These are phyloP conservation scores for Nycteola revayana DNA, from an alignment of 2,888 invertebrate species.

Conservation along the genomic window DNA sequence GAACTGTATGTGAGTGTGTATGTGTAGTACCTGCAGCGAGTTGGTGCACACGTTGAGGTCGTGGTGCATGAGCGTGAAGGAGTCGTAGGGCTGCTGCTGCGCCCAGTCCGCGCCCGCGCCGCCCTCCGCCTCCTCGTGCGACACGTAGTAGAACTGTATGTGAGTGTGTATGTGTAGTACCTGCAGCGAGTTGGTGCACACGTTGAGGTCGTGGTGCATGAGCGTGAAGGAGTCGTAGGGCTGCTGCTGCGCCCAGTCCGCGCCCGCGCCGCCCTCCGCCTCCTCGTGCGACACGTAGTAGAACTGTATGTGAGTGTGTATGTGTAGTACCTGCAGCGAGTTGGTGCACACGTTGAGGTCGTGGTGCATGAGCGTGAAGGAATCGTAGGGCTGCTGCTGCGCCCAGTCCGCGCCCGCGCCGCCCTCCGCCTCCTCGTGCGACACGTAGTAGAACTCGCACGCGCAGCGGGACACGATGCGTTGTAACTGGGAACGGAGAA, in stretches of 20 bases:
- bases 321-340: constrained; percentile 85
- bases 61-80: constrained; percentile 98
- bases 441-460: constrained; percentile 98
- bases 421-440: constrained; percentile 91
- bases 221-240: constrained; percentile 98
- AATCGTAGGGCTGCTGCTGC: constrained; percentile 93
- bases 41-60: constrained; percentile 99
- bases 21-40: constrained; percentile 85
- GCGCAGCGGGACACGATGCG: constrained; percentile 98
- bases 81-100: constrained; percentile 93
- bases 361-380: constrained; percentile 98
- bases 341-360: constrained; percentile 99
- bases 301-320: constrained; percentile 80
- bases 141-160: constrained; percentile 97
- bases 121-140: constrained; percentile 91
- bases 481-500: too few relatives aligned
- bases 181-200: constrained; percentile 96
- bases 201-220: constrained; percentile 98
- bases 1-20: constrained; percentile 80
- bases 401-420: constrained; percentile 85
- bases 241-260: constrained; percentile 88
- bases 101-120: constrained; percentile 85
- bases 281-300: constrained; percentile 98
- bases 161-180: constrained; percentile 47
- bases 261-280: constrained; percentile 74